Percentiles rank a stretch among this genome's conserved stretches.
These are phyloP conservation scores for Siniperca undulata DNA, from an alignment of 2,797 vertebrate species.

Conservation along the genomic window DNA sequence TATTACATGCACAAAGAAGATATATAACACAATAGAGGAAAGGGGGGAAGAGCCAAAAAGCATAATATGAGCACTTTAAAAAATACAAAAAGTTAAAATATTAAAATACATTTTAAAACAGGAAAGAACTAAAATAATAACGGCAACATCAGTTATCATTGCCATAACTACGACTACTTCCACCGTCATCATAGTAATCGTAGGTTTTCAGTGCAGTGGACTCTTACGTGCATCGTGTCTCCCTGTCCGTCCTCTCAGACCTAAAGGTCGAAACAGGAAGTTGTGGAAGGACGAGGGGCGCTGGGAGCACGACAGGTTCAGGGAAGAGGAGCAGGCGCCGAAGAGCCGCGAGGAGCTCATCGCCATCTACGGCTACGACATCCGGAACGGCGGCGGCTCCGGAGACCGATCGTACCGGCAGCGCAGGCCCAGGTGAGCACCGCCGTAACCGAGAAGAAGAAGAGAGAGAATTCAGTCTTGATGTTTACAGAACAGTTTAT, in stretches of 20 bases:
- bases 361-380: constrained; percentile 96
- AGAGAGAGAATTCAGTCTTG: neutral
- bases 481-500: too few species aligned
- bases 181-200: too few species aligned
- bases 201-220: neutral
- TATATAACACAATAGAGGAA: too few species aligned
- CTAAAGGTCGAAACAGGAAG: constrained; percentile 94
- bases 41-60: too few species aligned
- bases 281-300: constrained; percentile 98
- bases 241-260: constrained; percentile 79
- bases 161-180: too few species aligned
- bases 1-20: too few species aligned
- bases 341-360: constrained; percentile 97
- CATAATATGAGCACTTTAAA: too few species aligned
- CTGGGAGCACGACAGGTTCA: constrained; percentile 96
- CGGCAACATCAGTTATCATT: too few species aligned
- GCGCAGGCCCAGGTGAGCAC: constrained; percentile 90
- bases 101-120: too few species aligned
- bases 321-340: constrained; percentile 97
- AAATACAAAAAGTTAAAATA: too few species aligned
- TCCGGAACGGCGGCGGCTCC: constrained; percentile 88
- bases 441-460: neutral
- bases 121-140: too few species aligned
- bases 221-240: neutral
- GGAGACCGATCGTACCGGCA: constrained; percentile 88